phyloP scores from a whole-genome alignment of 2,113 vertebrate species.

The Salvelinus alpinus region DNA sequence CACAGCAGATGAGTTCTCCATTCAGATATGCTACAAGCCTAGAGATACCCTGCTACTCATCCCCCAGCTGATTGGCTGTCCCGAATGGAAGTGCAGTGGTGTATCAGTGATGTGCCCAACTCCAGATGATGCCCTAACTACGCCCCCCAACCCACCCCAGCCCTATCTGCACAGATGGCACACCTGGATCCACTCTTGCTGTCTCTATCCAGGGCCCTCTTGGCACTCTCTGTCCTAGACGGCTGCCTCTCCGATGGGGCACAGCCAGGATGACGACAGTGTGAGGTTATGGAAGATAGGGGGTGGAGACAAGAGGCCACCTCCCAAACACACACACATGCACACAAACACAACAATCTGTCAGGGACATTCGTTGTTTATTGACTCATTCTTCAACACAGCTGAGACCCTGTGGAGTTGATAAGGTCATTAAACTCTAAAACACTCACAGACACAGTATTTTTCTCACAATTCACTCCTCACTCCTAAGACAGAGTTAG shows the following conservation, averaged over 20 bases:
- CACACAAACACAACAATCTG: not conserved
- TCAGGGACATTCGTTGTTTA: not conserved
- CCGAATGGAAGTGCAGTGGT: not conserved
- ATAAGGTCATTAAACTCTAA: not conserved
- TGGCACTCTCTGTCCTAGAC: conserved; percentile 4
- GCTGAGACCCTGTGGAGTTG: not conserved
- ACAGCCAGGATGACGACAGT: not conserved
- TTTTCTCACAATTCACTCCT: not conserved
- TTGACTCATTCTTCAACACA: not conserved
- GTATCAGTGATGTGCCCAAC: conserved; percentile 1
- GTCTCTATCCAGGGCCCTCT: conserved; percentile 5
- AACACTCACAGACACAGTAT: not conserved
- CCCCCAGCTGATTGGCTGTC: not conserved
- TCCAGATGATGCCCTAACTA: conserved; percentile 12
- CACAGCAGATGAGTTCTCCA: too few relatives aligned
- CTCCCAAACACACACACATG: not conserved
- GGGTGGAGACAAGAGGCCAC: not conserved
- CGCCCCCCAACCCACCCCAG: not conserved
- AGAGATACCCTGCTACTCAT: not conserved
- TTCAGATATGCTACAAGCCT: too few relatives aligned
- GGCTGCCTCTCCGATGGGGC: not conserved
- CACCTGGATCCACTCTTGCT: conserved; percentile 3
- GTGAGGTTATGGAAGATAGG: not conserved
- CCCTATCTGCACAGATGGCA: not conserved
- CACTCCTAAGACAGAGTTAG: not conserved